Base-by-base conservation (phyloP, 1,140 invertebrate genomes). In the Periplaneta americana region DNA sequence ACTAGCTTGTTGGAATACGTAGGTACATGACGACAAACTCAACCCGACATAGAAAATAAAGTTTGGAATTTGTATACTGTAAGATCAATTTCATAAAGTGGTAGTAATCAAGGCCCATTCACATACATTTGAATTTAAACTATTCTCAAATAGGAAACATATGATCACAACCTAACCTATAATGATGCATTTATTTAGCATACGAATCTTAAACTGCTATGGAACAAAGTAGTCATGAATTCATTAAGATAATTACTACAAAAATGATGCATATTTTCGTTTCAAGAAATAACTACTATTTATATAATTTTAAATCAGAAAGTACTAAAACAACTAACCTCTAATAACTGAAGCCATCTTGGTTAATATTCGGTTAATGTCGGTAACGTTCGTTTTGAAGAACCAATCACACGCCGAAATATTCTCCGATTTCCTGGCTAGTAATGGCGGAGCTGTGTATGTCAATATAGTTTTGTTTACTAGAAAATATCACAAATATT, bases 381-480 rank as follows among this genome's bases (percentile, higher is more conserved):
- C 74, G 74, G 74, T 13, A 32, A 75, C n/a, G 13, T 75, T 39
- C 76, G 76, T 36, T 34, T 28, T 22, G 13, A 78, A 39, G 17
- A 78, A 39, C 76, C 76, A 78, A 78, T 78, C 33, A 34, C 34
- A 78, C 36, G 17, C 18, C 13, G 34, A 22, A 39, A 78, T 28
- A 28, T 18, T 37, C 35, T 28, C 76, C 76, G 35, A 78, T 36
- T 77, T 78, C 76, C 36, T 39, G 48, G 28, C 75, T 80, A 82
- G 77, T 39, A 82, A 77, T 82, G 79, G 81, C 74, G 79, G 74
- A 84, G 81, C 84, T 88, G 87, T 88, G 87, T 88, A 88, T 88
- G 88, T 88, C 87, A 87, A 87, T 86, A 85, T 88, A 87, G 88
- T 88, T 89, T 89, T 89, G 88, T 89, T 89, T 89, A 89, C 89